A percentile compares a stretch with the other conserved stretches of the same genome.
These are phyloP conservation scores for Numida meleagris DNA, from an alignment of 2,113 vertebrate genomes.

Conservation along the genomic window DNA sequence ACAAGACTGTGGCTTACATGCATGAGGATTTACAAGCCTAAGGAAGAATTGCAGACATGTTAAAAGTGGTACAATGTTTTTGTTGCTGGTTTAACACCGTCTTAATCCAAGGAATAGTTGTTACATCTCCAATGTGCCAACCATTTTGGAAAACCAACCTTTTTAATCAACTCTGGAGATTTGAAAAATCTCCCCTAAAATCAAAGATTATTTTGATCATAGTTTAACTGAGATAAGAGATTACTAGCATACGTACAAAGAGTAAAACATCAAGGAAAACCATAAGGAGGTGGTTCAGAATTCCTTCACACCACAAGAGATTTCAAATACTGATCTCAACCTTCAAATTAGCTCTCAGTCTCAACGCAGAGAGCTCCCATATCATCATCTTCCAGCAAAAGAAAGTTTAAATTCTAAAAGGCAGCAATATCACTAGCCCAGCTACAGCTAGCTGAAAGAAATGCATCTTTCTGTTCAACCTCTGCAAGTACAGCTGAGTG, in stretches of 20 bases:
- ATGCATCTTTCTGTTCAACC: background rate
- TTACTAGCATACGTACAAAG: background rate
- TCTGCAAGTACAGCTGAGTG: background rate
- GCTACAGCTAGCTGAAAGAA: background rate
- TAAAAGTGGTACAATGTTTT: background rate
- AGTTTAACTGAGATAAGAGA: slow-evolving; percentile 7
- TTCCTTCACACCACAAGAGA: background rate
- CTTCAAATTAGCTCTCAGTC: background rate
- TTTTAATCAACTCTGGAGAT: background rate
- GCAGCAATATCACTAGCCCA: background rate
- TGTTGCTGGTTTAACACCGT: background rate
- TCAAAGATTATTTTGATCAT: slow-evolving; percentile 27
- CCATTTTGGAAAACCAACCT: background rate
- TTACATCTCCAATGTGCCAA: background rate
- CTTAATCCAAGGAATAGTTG: background rate
- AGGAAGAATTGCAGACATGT: slow-evolving; percentile 9
- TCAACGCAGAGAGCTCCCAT: background rate
- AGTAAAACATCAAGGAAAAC: slow-evolving; percentile 39
- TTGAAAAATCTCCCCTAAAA: background rate
- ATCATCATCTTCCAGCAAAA: background rate
- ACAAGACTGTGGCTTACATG: slow-evolving; percentile 32
- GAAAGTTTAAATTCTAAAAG: background rate
- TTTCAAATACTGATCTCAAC: background rate
- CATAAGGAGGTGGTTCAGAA: background rate
- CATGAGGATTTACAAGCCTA: slow-evolving; percentile 12